A percentile compares a stretch with the other conserved stretches of the same genome.
phyloP scores from a whole-genome alignment of 2,797 vertebrate species.

The Esox masquinongy region DNA sequence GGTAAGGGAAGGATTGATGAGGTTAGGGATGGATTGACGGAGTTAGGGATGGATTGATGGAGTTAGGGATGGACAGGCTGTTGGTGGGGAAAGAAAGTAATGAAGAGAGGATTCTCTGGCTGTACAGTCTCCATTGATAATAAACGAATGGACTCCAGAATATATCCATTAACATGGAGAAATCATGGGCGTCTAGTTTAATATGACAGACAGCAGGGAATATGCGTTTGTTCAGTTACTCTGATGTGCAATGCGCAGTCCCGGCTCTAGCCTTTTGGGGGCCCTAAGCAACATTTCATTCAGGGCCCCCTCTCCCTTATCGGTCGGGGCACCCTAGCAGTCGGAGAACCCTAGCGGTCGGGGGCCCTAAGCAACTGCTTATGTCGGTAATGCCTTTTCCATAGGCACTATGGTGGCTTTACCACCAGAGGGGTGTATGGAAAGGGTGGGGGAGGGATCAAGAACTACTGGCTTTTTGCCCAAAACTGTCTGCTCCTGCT shows the following conservation, averaged over 20 bases:
- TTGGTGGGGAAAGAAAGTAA: background rate
- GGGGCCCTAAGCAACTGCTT: too few relatives aligned
- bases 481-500: constrained; percentile 31
- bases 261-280: too few relatives aligned
- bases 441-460: constrained; percentile 10
- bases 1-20: background rate
- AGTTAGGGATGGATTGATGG: background rate
- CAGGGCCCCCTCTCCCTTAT: too few relatives aligned
- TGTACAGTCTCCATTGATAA: background rate
- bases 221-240: background rate
- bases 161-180: background rate
- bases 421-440: background rate
- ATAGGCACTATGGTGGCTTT: constrained; percentile 8
- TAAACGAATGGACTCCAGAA: background rate
- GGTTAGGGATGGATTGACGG: too few relatives aligned
- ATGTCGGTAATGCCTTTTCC: background rate
- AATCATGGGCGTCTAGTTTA: background rate
- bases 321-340: too few relatives aligned
- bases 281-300: too few relatives aligned
- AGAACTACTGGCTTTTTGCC: constrained; percentile 28
- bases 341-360: too few relatives aligned
- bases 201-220: background rate
- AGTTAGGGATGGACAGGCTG: background rate
- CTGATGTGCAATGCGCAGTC: background rate
- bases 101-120: constrained; percentile 40